Base-by-base conservation (phyloP, 2,888 invertebrate species). In the Ectropis crepuscularia region DNA sequence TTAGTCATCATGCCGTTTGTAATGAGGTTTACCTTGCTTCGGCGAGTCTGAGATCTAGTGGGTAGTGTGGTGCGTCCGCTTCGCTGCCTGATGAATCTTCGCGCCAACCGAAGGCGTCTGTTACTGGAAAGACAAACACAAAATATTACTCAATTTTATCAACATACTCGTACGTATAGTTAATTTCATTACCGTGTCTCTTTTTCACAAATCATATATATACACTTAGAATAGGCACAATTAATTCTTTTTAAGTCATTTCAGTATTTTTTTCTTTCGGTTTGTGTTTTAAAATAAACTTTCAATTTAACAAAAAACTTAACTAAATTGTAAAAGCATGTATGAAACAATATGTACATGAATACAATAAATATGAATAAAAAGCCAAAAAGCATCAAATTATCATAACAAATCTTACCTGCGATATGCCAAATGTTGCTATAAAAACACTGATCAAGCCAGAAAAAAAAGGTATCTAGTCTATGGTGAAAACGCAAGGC, bases 41-140 rank as follows among this genome's bases (percentile, higher is more conserved):
- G 28, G 93, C 93, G 45, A 93, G 85, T 81, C 91, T 84, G 65
- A 93, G 75, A 61, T 93, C 93, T 49, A 93, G 74, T 0, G 93
- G 93, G 58, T 93, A 93, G 66, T 93, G 93, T 42, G 91, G 92
- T 0, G 93, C 80, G 37, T 93, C 93, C 0, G 87, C 87, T 67
- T 93, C 93, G 67, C 93, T 93, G 0, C 93, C 92, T 0, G 93
- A 93, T 0, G 93, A 93, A 55, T 93, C 93, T 58, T 93, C 93
- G 0, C 90, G 85, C 92, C 93, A 93, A 0, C 83, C 80, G 58
- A 88, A 89, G 69, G 86, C 87, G 57, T 92, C 92, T 0, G 88
- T 83, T 65, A 87, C 91, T 92, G 82, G 39, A 77, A 78, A 61
- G 41, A 10, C 0, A 60, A 47, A 12, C 6, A 42, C 37, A 5